Conservation (phyloP, 2,888 invertebrate species). For the Sphaerophoria taeniata region DNA sequence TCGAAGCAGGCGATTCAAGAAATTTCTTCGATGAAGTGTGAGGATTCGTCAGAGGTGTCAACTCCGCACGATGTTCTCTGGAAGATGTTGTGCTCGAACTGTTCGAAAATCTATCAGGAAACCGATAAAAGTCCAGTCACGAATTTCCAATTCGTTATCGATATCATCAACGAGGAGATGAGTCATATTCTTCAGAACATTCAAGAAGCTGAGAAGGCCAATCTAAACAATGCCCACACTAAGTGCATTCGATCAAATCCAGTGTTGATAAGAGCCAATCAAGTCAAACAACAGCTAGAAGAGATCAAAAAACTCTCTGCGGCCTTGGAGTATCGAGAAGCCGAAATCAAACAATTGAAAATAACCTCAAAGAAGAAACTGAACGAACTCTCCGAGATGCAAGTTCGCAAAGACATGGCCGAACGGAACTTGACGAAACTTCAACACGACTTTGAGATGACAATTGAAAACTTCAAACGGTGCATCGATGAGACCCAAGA, state of each 20-base stretch:
- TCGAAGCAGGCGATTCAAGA: constrained; percentile 85
- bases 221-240: constrained; percentile 82
- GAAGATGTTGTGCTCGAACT: constrained; percentile 86
- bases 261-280: constrained; percentile 91
- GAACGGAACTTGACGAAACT: constrained; percentile 92
- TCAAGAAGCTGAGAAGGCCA: constrained; percentile 92
- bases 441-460: constrained; percentile 90
- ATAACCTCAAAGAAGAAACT: constrained; percentile 94
- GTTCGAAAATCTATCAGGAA: constrained; percentile 82
- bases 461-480: constrained; percentile 90
- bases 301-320: constrained; percentile 94
- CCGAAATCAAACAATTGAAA: constrained; percentile 94
- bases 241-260: constrained; percentile 86
- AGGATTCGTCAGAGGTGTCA: constrained; percentile 82
- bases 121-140: constrained; percentile 87
- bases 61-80: constrained; percentile 86
- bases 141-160: constrained; percentile 85
- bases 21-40: constrained; percentile 67
- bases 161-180: constrained; percentile 85
- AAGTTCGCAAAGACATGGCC: constrained; percentile 94
- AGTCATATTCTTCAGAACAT: constrained; percentile 87
- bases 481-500: constrained; percentile 91
- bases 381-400: constrained; percentile 95
- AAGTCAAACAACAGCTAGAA: constrained; percentile 95
- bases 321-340: constrained; percentile 94